Evolutionary conservation across 1,140 invertebrate genomes (phyloP).

Genomic region (Acromyrmex echinatior): DNA sequence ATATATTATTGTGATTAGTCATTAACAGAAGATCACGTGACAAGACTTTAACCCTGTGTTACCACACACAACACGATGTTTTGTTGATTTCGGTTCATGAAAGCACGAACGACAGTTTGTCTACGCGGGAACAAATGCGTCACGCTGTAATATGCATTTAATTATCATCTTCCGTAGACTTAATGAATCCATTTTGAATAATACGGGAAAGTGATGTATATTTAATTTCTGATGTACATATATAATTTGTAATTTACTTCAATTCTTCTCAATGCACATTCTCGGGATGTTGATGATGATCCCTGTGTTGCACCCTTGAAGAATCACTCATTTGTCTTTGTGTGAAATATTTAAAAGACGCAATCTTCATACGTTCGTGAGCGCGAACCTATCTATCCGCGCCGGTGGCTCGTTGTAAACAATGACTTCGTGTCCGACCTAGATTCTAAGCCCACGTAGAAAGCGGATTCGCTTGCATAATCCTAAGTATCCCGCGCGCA

Average conservation of each 20-base stretch:
- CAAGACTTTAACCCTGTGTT: constrained; percentile 18
- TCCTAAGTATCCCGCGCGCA: constrained; percentile 62
- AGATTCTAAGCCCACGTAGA: constrained; percentile 83
- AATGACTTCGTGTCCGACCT: constrained; percentile 80
- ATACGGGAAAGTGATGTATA: neutral
- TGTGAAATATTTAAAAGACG: constrained; percentile 36
- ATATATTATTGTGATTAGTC: neutral
- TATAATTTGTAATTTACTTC: constrained; percentile 4
- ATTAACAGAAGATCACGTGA: constrained; percentile 25
- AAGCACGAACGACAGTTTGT: constrained; percentile 30
- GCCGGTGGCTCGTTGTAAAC: constrained; percentile 78
- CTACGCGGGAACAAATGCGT: constrained; percentile 40
- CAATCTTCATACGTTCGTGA: constrained; percentile 32
- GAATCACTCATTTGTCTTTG: neutral
- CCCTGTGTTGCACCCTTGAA: neutral
- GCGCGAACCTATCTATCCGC: constrained; percentile 68
- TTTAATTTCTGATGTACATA: neutral
- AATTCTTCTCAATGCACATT: neutral
- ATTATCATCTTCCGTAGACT: constrained; percentile 5
- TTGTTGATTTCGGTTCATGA: constrained; percentile 41
- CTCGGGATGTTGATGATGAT: neutral
- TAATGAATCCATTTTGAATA: neutral
- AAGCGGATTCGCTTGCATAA: constrained; percentile 82
- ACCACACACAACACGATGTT: constrained; percentile 22
- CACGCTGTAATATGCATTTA: neutral